Percentiles rank a stretch among this genome's conserved stretches.
These are phyloP conservation scores for Zelostemma sp. DNA, from an alignment of 1,140 invertebrate species.

Conservation along the genomic window DNA sequence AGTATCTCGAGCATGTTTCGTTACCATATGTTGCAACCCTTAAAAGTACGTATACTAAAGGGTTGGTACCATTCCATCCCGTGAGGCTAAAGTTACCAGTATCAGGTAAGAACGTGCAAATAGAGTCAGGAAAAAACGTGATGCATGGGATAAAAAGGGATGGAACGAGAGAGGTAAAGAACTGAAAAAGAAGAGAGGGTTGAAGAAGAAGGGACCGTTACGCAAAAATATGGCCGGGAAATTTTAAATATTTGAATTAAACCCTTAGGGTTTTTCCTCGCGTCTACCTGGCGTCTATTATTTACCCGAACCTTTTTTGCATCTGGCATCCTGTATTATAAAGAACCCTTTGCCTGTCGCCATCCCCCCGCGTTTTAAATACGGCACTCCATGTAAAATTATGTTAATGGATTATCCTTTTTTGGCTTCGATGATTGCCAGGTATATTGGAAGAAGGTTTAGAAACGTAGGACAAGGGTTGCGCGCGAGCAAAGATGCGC, in stretches of 20 bases:
- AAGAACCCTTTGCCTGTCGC: constrained; percentile 49
- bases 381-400: constrained; percentile 68
- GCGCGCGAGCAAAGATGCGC: constrained; percentile 24
- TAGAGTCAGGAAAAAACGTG: constrained; percentile 25
- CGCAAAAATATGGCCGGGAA: constrained; percentile 61
- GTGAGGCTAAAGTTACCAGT: constrained; percentile 63
- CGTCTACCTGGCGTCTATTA: constrained; percentile 56
- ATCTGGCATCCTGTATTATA: constrained; percentile 65
- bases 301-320: constrained; percentile 66
- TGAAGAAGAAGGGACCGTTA: constrained; percentile 51
- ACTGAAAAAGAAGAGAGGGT: constrained; percentile 18
- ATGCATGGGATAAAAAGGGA: constrained; percentile 17
- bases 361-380: constrained; percentile 49
- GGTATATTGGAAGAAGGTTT: constrained; percentile 37
- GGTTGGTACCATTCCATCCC: constrained; percentile 47
- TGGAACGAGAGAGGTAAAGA: constrained; percentile 10
- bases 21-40: constrained; percentile 60
- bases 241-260: constrained; percentile 71
- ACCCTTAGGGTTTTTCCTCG: constrained; percentile 51
- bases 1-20: constrained; percentile 49
- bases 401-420: constrained; percentile 72
- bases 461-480: constrained; percentile 17
- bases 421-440: constrained; percentile 27
- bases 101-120: constrained; percentile 56
- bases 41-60: constrained; percentile 51